phyloP scores from a whole-genome alignment of 2,888 invertebrate species.

The Mylabris sibirica region DNA sequence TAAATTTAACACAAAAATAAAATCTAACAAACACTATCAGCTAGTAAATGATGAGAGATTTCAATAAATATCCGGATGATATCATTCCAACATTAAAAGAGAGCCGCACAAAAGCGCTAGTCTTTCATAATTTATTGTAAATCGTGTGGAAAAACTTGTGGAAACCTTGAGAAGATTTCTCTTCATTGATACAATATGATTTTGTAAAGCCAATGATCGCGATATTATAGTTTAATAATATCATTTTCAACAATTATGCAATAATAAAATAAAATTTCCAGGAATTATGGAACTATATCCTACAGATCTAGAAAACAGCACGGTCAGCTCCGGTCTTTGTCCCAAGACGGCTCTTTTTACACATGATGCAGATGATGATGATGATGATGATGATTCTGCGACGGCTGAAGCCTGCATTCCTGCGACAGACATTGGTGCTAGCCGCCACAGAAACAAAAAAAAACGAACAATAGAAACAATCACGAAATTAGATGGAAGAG shows the following conservation, averaged over 20 bases:
- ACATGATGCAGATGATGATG: conserved; percentile 9
- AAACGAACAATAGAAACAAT: conserved; percentile 28
- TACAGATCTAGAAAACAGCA: not conserved
- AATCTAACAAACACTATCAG: not conserved
- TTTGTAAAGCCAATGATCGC: not conserved
- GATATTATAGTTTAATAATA: not conserved
- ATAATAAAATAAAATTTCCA: conserved; percentile 6
- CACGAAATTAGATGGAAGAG: not conserved
- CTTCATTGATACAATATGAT: not conserved
- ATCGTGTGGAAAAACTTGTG: not conserved
- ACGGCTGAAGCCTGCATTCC: conserved; percentile 9
- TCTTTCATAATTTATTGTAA: not conserved
- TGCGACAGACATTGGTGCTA: conserved; percentile 1
- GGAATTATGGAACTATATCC: conserved; percentile 12
- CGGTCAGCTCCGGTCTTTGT: conserved; percentile 24
- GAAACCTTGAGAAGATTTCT: not conserved
- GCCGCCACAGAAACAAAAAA: not conserved
- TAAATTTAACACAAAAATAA: not conserved
- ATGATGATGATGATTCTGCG: conserved; percentile 22
- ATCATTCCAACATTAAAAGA: not conserved
- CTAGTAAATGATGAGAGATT: not conserved
- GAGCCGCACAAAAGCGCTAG: not conserved
- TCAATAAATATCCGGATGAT: not conserved
- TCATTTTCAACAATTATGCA: conserved; percentile 9
- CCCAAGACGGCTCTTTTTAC: conserved; percentile 25